phyloP scores from a whole-genome alignment of 2,888 invertebrate species.

The Drosophila vallismaia region DNA sequence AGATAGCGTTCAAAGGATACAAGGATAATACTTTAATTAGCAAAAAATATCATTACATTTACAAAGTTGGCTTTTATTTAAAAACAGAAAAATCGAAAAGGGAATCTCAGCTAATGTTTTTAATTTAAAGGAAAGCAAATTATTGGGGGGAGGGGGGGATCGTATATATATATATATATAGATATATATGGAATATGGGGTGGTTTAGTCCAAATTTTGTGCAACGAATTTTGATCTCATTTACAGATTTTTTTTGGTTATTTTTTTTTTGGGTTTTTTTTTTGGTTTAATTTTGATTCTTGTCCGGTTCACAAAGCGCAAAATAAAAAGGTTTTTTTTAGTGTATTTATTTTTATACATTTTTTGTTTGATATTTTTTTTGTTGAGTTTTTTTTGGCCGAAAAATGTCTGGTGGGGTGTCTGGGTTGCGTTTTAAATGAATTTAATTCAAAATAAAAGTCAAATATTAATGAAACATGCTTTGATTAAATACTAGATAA shows the following conservation, averaged over 20 bases:
- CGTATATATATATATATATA: conserved; percentile 11
- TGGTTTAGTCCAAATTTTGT: conserved; percentile 36
- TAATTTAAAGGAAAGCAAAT: conserved; percentile 26
- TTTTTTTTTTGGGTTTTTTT: conserved; percentile 3
- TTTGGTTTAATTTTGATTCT: conserved; percentile 9
- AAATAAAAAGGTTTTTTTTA: conserved; percentile 21
- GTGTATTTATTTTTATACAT: conserved; percentile 16
- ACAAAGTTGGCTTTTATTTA: conserved; percentile 24
- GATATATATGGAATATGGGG: conserved; percentile 11
- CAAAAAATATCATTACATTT: conserved; percentile 39
- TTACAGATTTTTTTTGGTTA: conserved; percentile 28
- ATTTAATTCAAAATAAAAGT: background rate
- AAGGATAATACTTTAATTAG: conserved; percentile 17
- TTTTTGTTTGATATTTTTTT: conserved; percentile 14
- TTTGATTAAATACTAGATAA: background rate
- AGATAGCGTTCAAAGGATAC: conserved; percentile 23
- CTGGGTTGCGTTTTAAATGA: conserved; percentile 4
- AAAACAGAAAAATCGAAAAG: conserved; percentile 13
- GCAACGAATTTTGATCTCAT: conserved; percentile 40
- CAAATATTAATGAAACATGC: conserved; percentile 19
- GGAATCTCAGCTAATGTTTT: conserved; percentile 14
- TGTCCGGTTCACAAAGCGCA: conserved; percentile 22
- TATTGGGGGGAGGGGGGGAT: conserved; percentile 4
- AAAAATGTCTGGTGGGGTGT: conserved; percentile 10
- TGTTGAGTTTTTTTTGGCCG: conserved; percentile 8